These are phyloP conservation scores for Melanotus villosus DNA, from an alignment of 2,888 invertebrate species.

Conservation along the genomic window DNA sequence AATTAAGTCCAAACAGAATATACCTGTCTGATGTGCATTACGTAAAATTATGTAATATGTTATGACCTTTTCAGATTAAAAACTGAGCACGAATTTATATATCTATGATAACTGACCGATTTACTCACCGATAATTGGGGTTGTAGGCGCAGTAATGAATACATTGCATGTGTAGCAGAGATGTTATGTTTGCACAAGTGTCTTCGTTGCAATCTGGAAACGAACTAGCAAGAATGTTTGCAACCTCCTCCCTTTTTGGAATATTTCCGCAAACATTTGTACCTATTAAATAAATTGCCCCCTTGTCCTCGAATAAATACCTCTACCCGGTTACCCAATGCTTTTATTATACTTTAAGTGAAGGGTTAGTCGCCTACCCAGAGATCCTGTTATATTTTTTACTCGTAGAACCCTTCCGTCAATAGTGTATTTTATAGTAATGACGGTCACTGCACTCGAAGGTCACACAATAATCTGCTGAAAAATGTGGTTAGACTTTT, in stretches of 20 bases:
- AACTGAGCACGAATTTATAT: too few species aligned
- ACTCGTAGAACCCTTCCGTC: constrained; percentile 57
- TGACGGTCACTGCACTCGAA: constrained; percentile 46
- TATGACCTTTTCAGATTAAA: too few species aligned
- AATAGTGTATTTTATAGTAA: constrained; percentile 53
- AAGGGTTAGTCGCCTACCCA: constrained; percentile 58
- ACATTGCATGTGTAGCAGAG: too few species aligned
- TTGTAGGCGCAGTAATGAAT: too few species aligned
- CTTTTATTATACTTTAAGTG: constrained; percentile 57
- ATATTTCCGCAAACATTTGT: constrained; percentile 43
- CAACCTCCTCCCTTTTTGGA: constrained; percentile 26
- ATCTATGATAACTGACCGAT: too few species aligned
- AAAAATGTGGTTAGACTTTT: constrained; percentile 29
- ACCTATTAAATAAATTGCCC: constrained; percentile 56
- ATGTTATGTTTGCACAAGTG: background rate
- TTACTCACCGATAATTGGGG: too few species aligned
- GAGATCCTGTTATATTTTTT: constrained; percentile 51
- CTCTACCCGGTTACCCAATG: constrained; percentile 54
- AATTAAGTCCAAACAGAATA: too few species aligned
- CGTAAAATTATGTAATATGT: too few species aligned
- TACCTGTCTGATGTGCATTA: too few species aligned
- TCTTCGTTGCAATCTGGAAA: constrained; percentile 21
- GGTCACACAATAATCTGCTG: constrained; percentile 41
- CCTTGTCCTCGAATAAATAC: constrained; percentile 58
- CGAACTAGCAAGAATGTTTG: constrained; percentile 25